phyloP scores from a whole-genome alignment of 2,888 invertebrate genomes.

The Drosophila fungiperda region DNA sequence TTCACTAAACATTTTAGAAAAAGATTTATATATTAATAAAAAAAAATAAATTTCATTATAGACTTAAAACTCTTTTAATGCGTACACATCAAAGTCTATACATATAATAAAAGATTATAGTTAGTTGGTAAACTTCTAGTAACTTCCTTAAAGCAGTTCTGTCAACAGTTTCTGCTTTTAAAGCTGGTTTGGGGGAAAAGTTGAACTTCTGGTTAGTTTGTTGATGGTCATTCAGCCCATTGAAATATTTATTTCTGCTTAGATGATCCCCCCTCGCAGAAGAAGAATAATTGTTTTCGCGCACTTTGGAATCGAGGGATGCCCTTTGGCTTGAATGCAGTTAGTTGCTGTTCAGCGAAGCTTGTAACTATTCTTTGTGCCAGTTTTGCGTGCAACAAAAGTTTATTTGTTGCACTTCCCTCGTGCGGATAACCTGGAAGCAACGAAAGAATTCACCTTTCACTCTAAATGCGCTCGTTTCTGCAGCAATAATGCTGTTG shows the following conservation, averaged over 20 bases:
- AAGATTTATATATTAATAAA: no score
- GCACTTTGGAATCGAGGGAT: constrained; percentile 11
- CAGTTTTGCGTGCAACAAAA: constrained; percentile 61
- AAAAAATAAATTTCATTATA: no score
- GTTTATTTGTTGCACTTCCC: constrained; percentile 69
- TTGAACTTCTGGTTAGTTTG: constrained; percentile 10
- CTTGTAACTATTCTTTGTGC: constrained; percentile 49
- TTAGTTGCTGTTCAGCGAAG: constrained; percentile 24
- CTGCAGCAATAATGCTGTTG: not conserved
- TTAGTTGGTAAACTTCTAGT: no score
- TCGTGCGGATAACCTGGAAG: constrained; percentile 20
- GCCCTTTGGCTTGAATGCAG: constrained; percentile 20
- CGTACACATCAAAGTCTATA: no score
- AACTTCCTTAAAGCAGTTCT: not conserved
- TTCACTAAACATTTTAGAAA: no score
- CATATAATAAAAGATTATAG: no score
- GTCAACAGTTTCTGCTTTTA: not conserved
- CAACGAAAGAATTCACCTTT: constrained; percentile 28
- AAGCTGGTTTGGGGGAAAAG: not conserved
- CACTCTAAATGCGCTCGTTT: constrained; percentile 16
- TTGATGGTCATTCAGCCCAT: constrained; percentile 12
- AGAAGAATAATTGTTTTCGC: constrained; percentile 23
- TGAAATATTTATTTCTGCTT: constrained; percentile 17
- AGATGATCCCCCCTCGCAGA: constrained; percentile 5
- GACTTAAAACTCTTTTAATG: no score